Base-by-base conservation (phyloP, 2,113 vertebrate species). In the Bubo bubo region DNA sequence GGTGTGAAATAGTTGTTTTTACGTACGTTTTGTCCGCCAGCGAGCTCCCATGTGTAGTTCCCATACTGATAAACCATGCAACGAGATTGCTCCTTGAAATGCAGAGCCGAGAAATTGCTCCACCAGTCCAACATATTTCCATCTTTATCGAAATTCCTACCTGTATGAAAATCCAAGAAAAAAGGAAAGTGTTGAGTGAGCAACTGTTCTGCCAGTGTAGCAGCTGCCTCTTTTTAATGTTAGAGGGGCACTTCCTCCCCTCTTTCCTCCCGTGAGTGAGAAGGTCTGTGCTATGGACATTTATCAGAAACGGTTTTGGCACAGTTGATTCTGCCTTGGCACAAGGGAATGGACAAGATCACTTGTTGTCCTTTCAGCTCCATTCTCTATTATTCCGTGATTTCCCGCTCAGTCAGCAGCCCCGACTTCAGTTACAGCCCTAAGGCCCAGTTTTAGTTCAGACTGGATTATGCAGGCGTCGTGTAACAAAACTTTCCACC, bases 71-170 rank as follows among this genome's bases (percentile, higher is more conserved):
- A 97, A 67, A 99, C 98, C 99, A 99, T 99, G 97, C 99, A 99
- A 55, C 98, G 98, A 0, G 99, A 99, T 95, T 99, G 99, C 47
- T 99, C 98, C 94, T 98, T 99, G 96, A 99, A 99, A 90, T 99
- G 99, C 92, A 98, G 98, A 0, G 99, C 99, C 0, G 99, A 99
- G 98, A 98, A 99, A 96, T 99, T 99, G 93, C 99, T 99, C 99
- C 99, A 99, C 99, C 99, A 99, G 94, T 99, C 99, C 66, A 99
- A 95, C 99, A 99, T 99, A 87, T 99, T 99, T 34, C 99, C 99
- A 1, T 99, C 98, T 93, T 99, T 99, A 97, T 99, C 99, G 43
- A 99, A 99, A 97, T 99, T 99, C 49, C 99, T 98, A 14, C 99
- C 99, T 99, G 97, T n/a, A 67, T 0, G 55, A 34, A 68, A 95